phyloP scores from a whole-genome alignment of 92 coral and sea anemone species.

The Isaurus tuberculatus region DNA sequence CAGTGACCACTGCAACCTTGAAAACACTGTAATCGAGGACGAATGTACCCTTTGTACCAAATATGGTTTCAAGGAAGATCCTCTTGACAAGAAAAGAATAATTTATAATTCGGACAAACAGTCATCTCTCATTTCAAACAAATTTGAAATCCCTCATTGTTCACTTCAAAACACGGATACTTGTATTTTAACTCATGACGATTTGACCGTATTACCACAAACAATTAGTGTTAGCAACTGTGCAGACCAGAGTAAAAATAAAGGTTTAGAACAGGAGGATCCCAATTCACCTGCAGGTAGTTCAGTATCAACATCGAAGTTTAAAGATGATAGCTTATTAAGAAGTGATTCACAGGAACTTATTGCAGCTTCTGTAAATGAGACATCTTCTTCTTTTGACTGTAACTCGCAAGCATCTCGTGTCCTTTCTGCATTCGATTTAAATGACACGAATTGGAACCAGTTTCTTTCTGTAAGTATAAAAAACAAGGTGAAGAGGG shows the following conservation, averaged over 20 bases:
- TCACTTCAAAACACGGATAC: neutral
- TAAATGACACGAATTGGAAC: neutral
- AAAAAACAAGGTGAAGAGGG: neutral
- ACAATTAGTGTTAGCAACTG: neutral
- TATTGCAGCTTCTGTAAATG: neutral
- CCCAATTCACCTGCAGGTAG: neutral
- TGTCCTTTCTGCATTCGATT: neutral
- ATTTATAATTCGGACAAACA: neutral
- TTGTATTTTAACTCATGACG: neutral
- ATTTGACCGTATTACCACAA: neutral
- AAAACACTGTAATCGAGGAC: neutral
- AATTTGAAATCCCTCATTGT: neutral
- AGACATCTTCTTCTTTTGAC: neutral
- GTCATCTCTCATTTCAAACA: too few relatives aligned
- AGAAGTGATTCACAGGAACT: neutral
- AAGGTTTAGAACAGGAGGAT: neutral
- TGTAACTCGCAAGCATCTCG: neutral
- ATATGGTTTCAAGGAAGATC: neutral
- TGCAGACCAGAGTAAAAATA: neutral
- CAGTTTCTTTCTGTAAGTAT: neutral
- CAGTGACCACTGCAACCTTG: neutral
- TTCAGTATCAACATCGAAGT: neutral
- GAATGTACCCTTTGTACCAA: neutral
- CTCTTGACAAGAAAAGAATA: neutral
- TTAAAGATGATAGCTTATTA: neutral